These are phyloP conservation scores for Danaus chrysippus DNA, from an alignment of 2,888 invertebrate species.

Conservation along the genomic window DNA sequence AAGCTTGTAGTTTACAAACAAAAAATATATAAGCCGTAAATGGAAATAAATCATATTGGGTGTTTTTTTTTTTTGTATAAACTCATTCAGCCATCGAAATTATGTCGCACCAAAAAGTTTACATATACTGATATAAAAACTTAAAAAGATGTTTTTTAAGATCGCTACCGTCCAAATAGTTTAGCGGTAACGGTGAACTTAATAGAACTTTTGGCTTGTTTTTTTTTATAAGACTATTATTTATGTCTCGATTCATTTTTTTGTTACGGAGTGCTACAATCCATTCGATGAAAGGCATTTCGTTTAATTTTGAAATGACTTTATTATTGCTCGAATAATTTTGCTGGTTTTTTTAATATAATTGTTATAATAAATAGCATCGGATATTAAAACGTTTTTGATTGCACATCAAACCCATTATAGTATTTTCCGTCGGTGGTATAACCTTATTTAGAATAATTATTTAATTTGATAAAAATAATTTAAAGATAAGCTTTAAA, in stretches of 20 bases:
- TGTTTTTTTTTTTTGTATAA: constrained; percentile 6
- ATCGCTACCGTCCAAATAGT: constrained; percentile 42
- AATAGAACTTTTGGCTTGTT: constrained; percentile 41
- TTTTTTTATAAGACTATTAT: constrained; percentile 43
- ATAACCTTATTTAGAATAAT: too few species aligned
- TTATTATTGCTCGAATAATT: constrained; percentile 27
- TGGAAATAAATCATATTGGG: neutral
- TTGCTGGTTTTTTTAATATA: constrained; percentile 17
- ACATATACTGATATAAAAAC: constrained; percentile 15
- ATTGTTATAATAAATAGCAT: constrained; percentile 2
- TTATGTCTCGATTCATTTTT: constrained; percentile 48
- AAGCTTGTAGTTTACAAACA: neutral
- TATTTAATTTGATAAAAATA: too few species aligned
- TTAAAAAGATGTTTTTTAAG: neutral
- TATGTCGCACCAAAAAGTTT: constrained; percentile 18
- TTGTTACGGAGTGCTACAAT: constrained; percentile 40
- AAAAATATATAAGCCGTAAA: neutral
- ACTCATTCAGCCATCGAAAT: constrained; percentile 12
- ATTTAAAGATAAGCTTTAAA: neutral
- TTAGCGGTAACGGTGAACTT: constrained; percentile 48
- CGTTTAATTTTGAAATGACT: constrained; percentile 28
- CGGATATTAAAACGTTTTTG: too few species aligned
- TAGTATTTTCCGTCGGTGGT: too few species aligned
- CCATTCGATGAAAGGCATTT: constrained; percentile 35
- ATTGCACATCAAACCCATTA: too few species aligned